These are phyloP conservation scores for Nineta flava DNA, from an alignment of 2,888 invertebrate species.

Conservation along the genomic window DNA sequence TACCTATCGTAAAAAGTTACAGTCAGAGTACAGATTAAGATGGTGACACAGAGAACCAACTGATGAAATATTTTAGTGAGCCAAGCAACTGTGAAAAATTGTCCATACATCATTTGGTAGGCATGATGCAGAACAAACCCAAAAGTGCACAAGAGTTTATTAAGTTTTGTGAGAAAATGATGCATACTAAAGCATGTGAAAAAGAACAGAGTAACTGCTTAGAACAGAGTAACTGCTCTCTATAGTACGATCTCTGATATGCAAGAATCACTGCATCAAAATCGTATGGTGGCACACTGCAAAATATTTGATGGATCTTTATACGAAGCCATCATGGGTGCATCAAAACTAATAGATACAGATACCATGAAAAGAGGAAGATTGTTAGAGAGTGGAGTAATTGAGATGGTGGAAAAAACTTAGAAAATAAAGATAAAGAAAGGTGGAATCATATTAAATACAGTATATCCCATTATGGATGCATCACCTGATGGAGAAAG, in stretches of 20 bases:
- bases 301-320: slow-evolving; percentile 7
- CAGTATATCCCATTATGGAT: slow-evolving; percentile 8
- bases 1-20: too few species aligned
- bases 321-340: slow-evolving; percentile 4
- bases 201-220: not conserved
- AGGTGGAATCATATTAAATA: slow-evolving; percentile 8
- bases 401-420: slow-evolving; percentile 3
- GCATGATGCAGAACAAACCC: too few species aligned
- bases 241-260: slow-evolving; percentile 8
- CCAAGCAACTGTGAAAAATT: too few species aligned
- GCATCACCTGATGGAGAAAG: slow-evolving; percentile 11
- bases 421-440: slow-evolving; percentile 7
- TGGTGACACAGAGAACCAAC: too few species aligned
- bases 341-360: slow-evolving; percentile 8
- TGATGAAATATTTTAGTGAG: too few species aligned
- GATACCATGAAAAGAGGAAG: slow-evolving; percentile 8
- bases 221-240: slow-evolving; percentile 9
- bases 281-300: slow-evolving; percentile 4
- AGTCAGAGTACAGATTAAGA: too few species aligned
- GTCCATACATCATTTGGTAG: too few species aligned
- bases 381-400: slow-evolving; percentile 6
- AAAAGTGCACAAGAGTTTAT: too few species aligned
- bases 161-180: too few species aligned
- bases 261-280: slow-evolving; percentile 6
- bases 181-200: too few species aligned